phyloP scores from a whole-genome alignment of 2,888 invertebrate genomes.

The Congeria kusceri region DNA sequence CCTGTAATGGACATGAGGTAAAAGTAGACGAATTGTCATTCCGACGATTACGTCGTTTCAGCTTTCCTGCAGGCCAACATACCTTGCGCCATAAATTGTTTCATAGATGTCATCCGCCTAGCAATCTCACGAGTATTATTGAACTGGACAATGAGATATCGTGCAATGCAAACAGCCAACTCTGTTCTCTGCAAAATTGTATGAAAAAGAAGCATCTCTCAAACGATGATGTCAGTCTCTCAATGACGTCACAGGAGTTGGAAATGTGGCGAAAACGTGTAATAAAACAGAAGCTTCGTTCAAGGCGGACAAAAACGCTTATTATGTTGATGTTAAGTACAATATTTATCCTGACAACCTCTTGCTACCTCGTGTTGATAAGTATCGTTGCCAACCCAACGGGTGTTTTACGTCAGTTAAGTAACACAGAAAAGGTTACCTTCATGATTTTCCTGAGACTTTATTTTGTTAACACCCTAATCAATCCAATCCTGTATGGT shows the following conservation, averaged over 20 bases:
- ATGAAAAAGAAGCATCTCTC: conserved; percentile 5
- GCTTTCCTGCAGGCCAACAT: conserved; percentile 24
- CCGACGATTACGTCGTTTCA: conserved; percentile 2
- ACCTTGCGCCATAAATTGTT: neutral
- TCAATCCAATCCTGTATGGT: conserved; percentile 54
- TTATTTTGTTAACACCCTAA: conserved; percentile 42
- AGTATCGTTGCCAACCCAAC: conserved; percentile 23
- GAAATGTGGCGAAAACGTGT: conserved; percentile 15
- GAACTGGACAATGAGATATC: neutral
- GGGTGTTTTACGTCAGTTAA: conserved; percentile 12
- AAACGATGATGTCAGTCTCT: conserved; percentile 1
- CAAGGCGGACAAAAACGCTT: conserved; percentile 36
- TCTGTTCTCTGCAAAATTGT: neutral
- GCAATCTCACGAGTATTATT: conserved; percentile 9
- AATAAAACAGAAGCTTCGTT: neutral
- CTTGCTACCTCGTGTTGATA: conserved; percentile 29
- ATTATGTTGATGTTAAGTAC: conserved; percentile 42
- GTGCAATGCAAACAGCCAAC: neutral
- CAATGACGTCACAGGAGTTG: neutral
- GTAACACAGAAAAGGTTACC: conserved; percentile 25
- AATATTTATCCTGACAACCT: conserved; percentile 46
- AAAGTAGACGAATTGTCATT: neutral
- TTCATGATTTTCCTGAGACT: conserved; percentile 49
- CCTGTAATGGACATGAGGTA: neutral
- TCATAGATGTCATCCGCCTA: neutral